A percentile compares a stretch with the other conserved stretches of the same genome.
These are phyloP conservation scores for Stegodyphus mimosarum DNA, from an alignment of 1,140 invertebrate genomes.

Conservation along the genomic window DNA sequence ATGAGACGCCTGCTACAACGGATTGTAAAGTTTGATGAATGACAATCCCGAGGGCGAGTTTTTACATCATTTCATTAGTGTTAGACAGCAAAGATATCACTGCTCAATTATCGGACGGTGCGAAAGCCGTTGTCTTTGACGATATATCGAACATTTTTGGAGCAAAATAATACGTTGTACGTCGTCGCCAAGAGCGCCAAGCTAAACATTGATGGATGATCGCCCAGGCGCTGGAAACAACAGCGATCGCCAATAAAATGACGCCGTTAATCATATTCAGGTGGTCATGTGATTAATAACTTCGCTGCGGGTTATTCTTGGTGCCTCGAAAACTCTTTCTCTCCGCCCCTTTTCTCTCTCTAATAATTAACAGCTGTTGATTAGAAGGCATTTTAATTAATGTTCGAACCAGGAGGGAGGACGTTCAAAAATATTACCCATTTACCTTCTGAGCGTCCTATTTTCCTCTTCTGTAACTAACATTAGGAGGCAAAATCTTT, in stretches of 20 bases:
- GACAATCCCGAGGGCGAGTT: slow-evolving; percentile 18
- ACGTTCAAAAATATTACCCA: slow-evolving; percentile 3
- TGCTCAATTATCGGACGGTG: too few relatives aligned
- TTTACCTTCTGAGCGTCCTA: neutral
- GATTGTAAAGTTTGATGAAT: slow-evolving; percentile 41
- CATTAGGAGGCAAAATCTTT: too few relatives aligned
- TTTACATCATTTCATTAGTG: slow-evolving; percentile 34
- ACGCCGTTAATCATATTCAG: slow-evolving; percentile 57
- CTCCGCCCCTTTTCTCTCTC: neutral
- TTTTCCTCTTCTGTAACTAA: too few relatives aligned
- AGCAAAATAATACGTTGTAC: neutral
- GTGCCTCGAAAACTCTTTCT: slow-evolving; percentile 15
- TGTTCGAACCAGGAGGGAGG: neutral
- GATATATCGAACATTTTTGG: neutral
- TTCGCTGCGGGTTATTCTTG: slow-evolving; percentile 11
- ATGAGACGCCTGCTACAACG: neutral
- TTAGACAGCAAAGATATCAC: neutral
- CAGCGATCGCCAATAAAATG: slow-evolving; percentile 47
- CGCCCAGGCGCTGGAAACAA: slow-evolving; percentile 22
- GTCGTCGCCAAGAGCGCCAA: slow-evolving; percentile 25
- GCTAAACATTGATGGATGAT: slow-evolving; percentile 26
- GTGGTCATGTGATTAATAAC: slow-evolving; percentile 59
- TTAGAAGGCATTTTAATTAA: slow-evolving; percentile 46
- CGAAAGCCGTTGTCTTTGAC: too few relatives aligned
- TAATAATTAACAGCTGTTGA: slow-evolving; percentile 60